phyloP scores from a whole-genome alignment of 2,797 vertebrate genomes.

The Propithecus deckenii region DNA sequence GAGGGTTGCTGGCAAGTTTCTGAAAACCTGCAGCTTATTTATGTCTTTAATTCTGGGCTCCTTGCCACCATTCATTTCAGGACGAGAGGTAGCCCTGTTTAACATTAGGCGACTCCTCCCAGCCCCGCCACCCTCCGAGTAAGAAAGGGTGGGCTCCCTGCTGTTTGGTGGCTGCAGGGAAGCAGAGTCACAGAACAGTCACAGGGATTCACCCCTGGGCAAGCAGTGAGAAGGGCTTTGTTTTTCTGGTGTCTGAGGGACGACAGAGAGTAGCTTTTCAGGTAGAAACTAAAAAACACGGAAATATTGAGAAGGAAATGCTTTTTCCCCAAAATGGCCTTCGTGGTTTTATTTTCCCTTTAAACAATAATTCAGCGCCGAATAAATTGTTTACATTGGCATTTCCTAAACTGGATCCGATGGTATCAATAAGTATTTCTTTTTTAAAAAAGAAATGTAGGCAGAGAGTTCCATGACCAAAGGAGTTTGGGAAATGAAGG shows the following conservation, averaged over 20 bases:
- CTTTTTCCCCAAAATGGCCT: not conserved
- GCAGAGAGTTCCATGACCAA: not conserved
- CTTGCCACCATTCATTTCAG: constrained; percentile 60
- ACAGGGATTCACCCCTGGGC: not conserved
- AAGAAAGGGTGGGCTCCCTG: not conserved
- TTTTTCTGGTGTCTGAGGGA: not conserved
- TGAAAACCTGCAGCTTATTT: constrained; percentile 76
- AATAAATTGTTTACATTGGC: not conserved
- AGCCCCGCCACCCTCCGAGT: not conserved
- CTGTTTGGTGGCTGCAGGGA: not conserved
- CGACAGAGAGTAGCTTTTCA: not conserved
- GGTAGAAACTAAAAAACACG: not conserved
- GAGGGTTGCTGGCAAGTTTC: constrained; percentile 79
- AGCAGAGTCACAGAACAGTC: not conserved
- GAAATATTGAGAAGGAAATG: not conserved
- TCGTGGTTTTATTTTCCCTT: constrained; percentile 20
- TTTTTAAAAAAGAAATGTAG: not conserved
- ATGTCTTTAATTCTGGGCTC: constrained; percentile 72
- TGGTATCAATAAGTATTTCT: not conserved
- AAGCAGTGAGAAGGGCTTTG: not conserved
- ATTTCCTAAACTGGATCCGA: not conserved
- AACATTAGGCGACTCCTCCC: constrained; percentile 56
- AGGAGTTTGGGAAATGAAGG: not conserved
- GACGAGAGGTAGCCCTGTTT: constrained; percentile 60
- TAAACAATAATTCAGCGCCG: not conserved